phyloP scores from a whole-genome alignment of 1,140 invertebrate species.

The Cydia pomonella region DNA sequence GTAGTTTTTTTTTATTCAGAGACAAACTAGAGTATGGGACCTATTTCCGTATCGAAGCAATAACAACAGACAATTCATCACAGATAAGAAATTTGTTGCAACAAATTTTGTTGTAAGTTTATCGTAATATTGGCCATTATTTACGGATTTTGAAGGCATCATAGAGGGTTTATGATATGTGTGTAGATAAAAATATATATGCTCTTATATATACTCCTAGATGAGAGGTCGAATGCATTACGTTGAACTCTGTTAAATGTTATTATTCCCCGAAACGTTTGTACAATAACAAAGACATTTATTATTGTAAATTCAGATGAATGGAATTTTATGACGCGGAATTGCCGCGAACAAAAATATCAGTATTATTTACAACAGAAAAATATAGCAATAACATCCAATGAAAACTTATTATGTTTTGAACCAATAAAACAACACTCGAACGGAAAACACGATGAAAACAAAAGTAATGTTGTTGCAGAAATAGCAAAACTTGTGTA shows the following conservation, averaged over 20 bases:
- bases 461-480: background rate
- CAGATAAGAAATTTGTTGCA: too few relatives aligned
- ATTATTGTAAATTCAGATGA: background rate
- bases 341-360: slow-evolving; percentile 4
- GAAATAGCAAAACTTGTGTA: slow-evolving; percentile 12
- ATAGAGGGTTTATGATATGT: too few relatives aligned
- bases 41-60: too few relatives aligned
- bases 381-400: slow-evolving; percentile 9
- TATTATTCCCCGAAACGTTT: background rate
- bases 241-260: background rate
- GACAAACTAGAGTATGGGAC: too few relatives aligned
- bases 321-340: background rate
- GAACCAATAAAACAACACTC: background rate
- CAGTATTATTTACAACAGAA: background rate
- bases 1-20: too few relatives aligned
- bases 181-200: too few relatives aligned
- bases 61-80: too few relatives aligned
- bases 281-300: background rate
- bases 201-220: too few relatives aligned
- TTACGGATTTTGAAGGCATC: too few relatives aligned
- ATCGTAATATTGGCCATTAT: too few relatives aligned
- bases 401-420: slow-evolving; percentile 7
- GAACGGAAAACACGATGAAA: slow-evolving; percentile 1
- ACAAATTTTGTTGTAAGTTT: too few relatives aligned
- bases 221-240: too few relatives aligned